phyloP scores from a whole-genome alignment of 1,140 invertebrate species.

The Ostrea denselamellosa region DNA sequence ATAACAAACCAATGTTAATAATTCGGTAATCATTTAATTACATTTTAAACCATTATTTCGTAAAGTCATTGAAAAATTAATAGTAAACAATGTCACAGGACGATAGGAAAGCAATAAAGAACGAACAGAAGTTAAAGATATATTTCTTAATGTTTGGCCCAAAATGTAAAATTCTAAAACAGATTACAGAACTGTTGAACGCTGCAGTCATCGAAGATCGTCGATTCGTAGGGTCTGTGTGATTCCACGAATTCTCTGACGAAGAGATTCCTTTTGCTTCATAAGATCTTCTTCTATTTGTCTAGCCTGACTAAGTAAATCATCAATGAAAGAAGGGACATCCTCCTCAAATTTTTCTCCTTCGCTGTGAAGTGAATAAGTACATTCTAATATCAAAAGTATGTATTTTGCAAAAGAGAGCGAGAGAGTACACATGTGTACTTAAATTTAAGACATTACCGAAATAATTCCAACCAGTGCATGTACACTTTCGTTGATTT shows the following conservation, averaged over 20 bases:
- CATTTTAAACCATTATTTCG: no score
- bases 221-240: neutral
- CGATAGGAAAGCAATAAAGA: no score
- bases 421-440: neutral
- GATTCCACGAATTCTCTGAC: neutral
- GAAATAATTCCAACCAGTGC: conserved; percentile 28
- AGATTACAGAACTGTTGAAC: neutral
- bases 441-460: neutral
- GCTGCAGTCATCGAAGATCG: neutral
- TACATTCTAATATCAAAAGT: neutral
- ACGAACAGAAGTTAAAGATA: no score
- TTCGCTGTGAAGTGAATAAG: neutral
- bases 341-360: conserved; percentile 25
- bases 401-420: neutral
- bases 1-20: no score
- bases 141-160: no score
- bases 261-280: neutral
- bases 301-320: conserved; percentile 3
- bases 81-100: no score
- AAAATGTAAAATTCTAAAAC: no score
- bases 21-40: no score
- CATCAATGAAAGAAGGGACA: neutral
- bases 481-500: conserved; percentile 3
- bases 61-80: no score
- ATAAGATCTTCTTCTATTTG: neutral